These are phyloP conservation scores for Pachypsylla venusta DNA, from an alignment of 1,140 invertebrate species.

Conservation along the genomic window DNA sequence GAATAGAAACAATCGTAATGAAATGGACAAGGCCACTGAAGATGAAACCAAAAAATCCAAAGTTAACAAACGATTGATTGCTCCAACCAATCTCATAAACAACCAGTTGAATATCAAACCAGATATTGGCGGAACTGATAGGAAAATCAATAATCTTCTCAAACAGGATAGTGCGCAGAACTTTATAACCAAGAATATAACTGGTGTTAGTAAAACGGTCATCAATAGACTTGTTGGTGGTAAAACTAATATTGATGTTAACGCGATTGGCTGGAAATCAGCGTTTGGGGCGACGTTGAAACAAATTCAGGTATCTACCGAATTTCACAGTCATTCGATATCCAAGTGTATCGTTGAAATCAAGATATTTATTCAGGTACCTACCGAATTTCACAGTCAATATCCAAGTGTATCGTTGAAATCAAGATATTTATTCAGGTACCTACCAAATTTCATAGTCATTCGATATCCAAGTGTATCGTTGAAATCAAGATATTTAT, in stretches of 20 bases:
- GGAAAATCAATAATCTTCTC: not conserved
- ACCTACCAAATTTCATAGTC: no score
- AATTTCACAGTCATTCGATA: no score
- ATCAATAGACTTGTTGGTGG: not conserved
- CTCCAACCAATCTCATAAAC: conserved; percentile 2
- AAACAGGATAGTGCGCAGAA: conserved; percentile 16
- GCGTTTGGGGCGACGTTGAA: conserved; percentile 17
- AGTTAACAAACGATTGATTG: conserved; percentile 2
- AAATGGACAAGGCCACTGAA: no score
- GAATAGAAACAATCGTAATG: not conserved
- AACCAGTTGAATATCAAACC: not conserved
- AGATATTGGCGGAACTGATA: not conserved
- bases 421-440: no score
- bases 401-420: no score
- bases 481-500: no score
- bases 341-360: no score
- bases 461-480: no score
- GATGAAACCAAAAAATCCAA: conserved; percentile 4
- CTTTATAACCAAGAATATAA: conserved; percentile 38
- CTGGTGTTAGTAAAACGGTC: not conserved
- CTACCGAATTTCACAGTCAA: no score
- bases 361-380: no score
- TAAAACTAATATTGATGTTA: conserved; percentile 1
- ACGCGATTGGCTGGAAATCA: conserved; percentile 13
- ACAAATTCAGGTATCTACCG: conserved; percentile 9